Evolutionary conservation across 2,797 vertebrate genomes (phyloP), one percentile per base, ranked within the genome.

Genomic region (Valencia hispanica): DNA sequence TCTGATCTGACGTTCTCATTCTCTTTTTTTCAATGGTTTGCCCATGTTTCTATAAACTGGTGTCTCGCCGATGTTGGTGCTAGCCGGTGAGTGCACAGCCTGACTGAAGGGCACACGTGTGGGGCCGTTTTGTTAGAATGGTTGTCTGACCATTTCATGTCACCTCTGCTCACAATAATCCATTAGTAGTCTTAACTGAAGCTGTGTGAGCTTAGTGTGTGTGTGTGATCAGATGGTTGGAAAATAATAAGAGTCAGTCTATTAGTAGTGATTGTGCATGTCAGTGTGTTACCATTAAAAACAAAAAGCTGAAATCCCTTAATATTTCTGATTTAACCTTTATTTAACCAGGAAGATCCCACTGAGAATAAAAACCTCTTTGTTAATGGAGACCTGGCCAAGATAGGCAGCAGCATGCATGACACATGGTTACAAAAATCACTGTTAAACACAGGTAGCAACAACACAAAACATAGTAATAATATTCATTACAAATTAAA

Each of bases 81-180:
- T 90, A 98, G 96, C 90, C 87, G 94, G 96, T 97, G 94, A 97
- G 96, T 97, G 79, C 79, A 17, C 70, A 18, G 74, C 78, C 48
- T 75, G 86, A 85, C 73, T 86, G 83, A 90, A 82, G 72, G 82
- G 90, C 89, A 87, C 81, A 83, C 76, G 86, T 89, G 89, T 93
- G 87, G 51, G 45, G 71, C 72, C 88, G 86, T 82, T 80, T 77
- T 78, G 80, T 84, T 83, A 72, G 82, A 84, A 77, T 81, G 72
- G 59, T 65, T 27, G 34, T 66, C 39, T 72, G 63, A 53, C 36
- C 47, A 4, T 57, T 36, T 53, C 8, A 48, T 57, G 30, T 17
- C 63, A 34, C 43, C 20, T 25, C 50, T 30, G 9, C 73, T 72
- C 68, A 66, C 66, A 55, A 59, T 70, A 76, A 68, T 22, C 61